Conservation (phyloP, 2,888 invertebrate species). For the Erynnis tages region DNA sequence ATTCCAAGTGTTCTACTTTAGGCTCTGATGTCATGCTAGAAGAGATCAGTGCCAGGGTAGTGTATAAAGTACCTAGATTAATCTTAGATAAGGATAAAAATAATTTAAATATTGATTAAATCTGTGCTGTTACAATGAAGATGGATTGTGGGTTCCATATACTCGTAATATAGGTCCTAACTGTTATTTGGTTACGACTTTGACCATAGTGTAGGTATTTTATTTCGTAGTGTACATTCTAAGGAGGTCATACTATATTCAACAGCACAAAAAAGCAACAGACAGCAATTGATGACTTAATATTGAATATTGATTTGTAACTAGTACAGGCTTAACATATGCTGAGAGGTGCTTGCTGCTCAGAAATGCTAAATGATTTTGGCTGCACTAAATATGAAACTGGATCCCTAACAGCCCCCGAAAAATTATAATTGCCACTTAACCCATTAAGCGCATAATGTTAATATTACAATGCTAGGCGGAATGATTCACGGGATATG, state of each 20-base stretch:
- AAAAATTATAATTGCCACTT: constrained; percentile 64
- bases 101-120: constrained; percentile 3
- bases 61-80: background rate
- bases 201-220: too few relatives aligned
- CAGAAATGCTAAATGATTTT: too few relatives aligned
- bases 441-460: constrained; percentile 60
- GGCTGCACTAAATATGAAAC: too few relatives aligned
- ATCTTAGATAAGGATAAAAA: constrained; percentile 8
- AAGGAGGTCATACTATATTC: too few relatives aligned
- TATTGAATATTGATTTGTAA: too few relatives aligned
- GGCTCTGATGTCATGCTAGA: constrained; percentile 11
- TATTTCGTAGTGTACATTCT: too few relatives aligned
- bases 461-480: constrained; percentile 47
- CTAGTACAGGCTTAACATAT: too few relatives aligned
- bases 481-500: constrained; percentile 67
- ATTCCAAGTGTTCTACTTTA: background rate
- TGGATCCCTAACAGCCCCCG: constrained; percentile 35
- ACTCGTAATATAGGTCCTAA: too few relatives aligned
- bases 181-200: too few relatives aligned
- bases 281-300: too few relatives aligned
- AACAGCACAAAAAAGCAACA: too few relatives aligned
- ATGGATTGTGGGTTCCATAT: background rate
- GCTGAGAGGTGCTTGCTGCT: too few relatives aligned
- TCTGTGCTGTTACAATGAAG: background rate
- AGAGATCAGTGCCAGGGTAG: background rate